These are phyloP conservation scores for Sinocyclocheilus rhinocerous DNA, from an alignment of 2,113 vertebrate genomes.

Conservation along the genomic window DNA sequence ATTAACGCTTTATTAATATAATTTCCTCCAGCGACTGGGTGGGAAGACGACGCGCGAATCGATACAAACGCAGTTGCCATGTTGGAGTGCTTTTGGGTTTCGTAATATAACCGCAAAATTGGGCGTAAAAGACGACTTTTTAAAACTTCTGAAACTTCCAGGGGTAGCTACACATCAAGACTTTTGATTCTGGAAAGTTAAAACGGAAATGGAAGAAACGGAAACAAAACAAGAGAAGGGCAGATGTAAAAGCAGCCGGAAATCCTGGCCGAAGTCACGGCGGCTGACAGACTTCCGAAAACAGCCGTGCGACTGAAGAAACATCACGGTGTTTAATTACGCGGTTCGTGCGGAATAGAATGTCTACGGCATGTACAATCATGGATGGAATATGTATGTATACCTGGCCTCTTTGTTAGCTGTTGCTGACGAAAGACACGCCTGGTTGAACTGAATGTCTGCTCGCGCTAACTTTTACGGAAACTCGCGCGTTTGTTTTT, in stretches of 20 bases:
- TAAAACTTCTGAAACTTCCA: constrained; percentile 55
- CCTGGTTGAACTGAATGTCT: constrained; percentile 30
- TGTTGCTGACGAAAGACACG: constrained; percentile 31
- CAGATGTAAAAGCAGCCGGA: constrained; percentile 84
- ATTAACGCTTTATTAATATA: background rate
- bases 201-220: constrained; percentile 99
- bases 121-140: constrained; percentile 25
- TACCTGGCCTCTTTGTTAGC: constrained; percentile 46
- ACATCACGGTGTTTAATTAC: constrained; percentile 20
- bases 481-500: background rate
- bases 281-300: constrained; percentile 77
- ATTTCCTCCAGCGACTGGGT: constrained; percentile 20
- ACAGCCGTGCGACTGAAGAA: constrained; percentile 56
- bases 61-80: constrained; percentile 56
- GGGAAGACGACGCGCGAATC: constrained; percentile 36
- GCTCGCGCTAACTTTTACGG: constrained; percentile 20
- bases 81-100: constrained; percentile 55
- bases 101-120: constrained; percentile 40
- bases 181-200: constrained; percentile 72
- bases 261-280: constrained; percentile 83
- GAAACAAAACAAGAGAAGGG: constrained; percentile 96
- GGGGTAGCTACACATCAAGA: constrained; percentile 60
- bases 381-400: background rate
- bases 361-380: constrained; percentile 25
- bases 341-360: background rate